Evolutionary conservation across 2,797 vertebrate genomes (phyloP).

Genomic region (Myotis vivesi): DNA sequence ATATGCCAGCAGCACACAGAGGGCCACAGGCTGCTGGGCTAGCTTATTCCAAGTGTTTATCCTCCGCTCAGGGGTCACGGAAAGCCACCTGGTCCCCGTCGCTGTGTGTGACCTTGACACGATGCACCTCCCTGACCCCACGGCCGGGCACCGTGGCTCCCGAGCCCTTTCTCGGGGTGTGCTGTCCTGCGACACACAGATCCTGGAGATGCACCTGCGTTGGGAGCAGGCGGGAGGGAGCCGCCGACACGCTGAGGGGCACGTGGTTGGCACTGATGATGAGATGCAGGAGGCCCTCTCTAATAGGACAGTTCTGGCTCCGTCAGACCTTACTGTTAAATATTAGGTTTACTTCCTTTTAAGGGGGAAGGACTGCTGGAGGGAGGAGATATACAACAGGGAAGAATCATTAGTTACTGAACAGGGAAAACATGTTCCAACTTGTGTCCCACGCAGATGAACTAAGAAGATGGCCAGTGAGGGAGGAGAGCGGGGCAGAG

Average conservation of each 20-base stretch:
- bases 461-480: not conserved
- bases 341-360: not conserved
- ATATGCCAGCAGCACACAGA: not conserved
- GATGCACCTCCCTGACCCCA: no score
- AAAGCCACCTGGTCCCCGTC: not conserved
- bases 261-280: not conserved
- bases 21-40: not conserved
- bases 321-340: not conserved
- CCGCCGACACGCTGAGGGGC: no score
- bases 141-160: no score
- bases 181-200: no score
- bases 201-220: no score
- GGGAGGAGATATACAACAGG: not conserved
- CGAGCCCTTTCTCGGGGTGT: no score
- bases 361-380: not conserved
- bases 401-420: not conserved
- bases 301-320: not conserved
- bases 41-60: no score
- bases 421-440: not conserved
- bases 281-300: not conserved
- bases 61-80: not conserved
- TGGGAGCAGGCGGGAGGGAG: not conserved
- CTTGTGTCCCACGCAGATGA: not conserved
- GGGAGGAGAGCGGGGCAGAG: not conserved
- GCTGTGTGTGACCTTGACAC: no score